Evolutionary conservation across 2,113 vertebrate species (phyloP).

Genomic region (Leucopsar rothschildi): DNA sequence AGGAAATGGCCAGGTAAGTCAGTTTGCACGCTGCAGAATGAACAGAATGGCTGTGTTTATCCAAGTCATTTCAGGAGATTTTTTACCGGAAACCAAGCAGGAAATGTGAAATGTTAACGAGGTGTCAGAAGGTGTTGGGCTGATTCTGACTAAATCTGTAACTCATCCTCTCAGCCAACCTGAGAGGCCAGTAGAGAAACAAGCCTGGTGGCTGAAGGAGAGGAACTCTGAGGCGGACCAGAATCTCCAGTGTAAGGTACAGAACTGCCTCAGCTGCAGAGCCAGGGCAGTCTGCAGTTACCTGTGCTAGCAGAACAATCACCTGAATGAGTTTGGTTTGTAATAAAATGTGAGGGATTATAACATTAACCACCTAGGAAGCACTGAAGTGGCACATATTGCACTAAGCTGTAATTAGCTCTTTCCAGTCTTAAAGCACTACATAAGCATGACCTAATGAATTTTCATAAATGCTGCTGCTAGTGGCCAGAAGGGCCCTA

Average conservation of each 20-base stretch:
- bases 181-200: background rate
- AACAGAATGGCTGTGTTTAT: background rate
- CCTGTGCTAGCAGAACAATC: background rate
- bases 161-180: background rate
- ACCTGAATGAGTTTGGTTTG: background rate
- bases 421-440: background rate
- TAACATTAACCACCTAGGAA: background rate
- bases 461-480: background rate
- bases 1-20: background rate
- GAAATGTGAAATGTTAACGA: background rate
- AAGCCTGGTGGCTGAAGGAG: background rate
- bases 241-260: background rate
- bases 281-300: background rate
- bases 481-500: conserved; percentile 8
- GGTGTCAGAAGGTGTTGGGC: background rate
- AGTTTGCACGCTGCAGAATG: background rate
- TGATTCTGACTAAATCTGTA: background rate
- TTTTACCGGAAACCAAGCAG: background rate
- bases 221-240: background rate
- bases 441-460: background rate
- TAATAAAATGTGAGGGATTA: background rate
- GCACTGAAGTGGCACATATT: background rate
- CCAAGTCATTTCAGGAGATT: background rate
- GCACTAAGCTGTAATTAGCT: background rate
- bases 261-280: background rate